Percentiles rank a stretch among this genome's conserved stretches.
These are phyloP conservation scores for Otis tarda DNA, from an alignment of 2,113 vertebrate species.

Conservation along the genomic window DNA sequence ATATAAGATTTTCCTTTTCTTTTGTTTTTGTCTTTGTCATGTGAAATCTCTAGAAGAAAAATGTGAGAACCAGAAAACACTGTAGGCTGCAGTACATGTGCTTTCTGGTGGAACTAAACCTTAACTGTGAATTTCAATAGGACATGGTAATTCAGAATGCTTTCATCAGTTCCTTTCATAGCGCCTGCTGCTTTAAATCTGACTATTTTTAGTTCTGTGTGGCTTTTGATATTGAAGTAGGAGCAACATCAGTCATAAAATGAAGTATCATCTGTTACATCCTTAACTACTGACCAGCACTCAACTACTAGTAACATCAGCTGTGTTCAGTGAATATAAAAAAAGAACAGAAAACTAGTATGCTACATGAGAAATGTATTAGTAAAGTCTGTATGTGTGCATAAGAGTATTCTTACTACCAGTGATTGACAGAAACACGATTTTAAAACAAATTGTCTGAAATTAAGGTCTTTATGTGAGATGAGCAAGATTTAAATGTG, in stretches of 20 bases:
- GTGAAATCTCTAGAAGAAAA: neutral
- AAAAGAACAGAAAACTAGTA: neutral
- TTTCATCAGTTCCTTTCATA: neutral
- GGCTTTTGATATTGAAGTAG: neutral
- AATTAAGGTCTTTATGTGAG: neutral
- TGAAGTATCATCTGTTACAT: neutral
- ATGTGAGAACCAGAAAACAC: neutral
- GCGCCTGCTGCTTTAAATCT: neutral
- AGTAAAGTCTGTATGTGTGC: neutral
- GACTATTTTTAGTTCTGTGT: neutral
- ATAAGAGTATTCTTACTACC: neutral
- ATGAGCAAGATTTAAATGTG: neutral
- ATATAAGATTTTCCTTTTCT: neutral
- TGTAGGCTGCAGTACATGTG: neutral
- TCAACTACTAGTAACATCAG: neutral
- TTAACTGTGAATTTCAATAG: neutral
- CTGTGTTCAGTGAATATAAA: neutral
- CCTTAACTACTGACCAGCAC: neutral
- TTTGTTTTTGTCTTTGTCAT: neutral
- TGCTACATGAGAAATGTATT: neutral
- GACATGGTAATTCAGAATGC: neutral
- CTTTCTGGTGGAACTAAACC: neutral
- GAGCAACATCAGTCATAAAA: neutral
- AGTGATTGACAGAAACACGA: neutral
- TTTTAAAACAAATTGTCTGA: neutral